Conservation (phyloP, 2,888 invertebrate species). For the Ernsta delagoae region DNA sequence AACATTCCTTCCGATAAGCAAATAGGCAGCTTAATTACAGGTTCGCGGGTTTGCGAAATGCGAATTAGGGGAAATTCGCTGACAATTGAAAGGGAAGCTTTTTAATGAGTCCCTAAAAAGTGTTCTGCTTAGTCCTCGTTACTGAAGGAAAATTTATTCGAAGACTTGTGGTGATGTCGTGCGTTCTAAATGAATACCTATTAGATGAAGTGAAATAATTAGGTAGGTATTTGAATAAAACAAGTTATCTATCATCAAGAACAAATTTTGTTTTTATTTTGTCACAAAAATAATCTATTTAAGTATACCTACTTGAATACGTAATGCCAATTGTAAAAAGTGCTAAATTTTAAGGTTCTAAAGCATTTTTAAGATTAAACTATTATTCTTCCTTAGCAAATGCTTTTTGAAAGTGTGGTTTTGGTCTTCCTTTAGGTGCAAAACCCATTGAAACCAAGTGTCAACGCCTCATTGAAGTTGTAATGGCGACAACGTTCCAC, state of each 20-base stretch:
- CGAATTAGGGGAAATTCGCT: slow-evolving; percentile 16
- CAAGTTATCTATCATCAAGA: background rate
- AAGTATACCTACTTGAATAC: too few relatives aligned
- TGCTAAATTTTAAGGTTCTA: too few relatives aligned
- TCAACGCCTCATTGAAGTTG: slow-evolving; percentile 27
- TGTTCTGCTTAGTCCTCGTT: background rate
- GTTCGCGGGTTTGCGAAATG: slow-evolving; percentile 2
- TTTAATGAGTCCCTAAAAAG: slow-evolving; percentile 4
- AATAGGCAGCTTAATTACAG: slow-evolving; percentile 22
- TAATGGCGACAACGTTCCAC: slow-evolving; percentile 29
- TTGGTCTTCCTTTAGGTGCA: background rate
- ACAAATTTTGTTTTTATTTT: background rate
- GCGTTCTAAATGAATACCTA: background rate
- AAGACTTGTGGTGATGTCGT: background rate
- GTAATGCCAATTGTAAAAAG: too few relatives aligned
- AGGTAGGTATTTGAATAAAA: background rate
- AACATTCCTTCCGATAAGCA: slow-evolving; percentile 18
- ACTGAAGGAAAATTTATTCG: background rate
- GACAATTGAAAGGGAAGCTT: slow-evolving; percentile 12
- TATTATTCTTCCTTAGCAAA: background rate
- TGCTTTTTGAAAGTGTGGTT: background rate
- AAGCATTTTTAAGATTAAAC: background rate
- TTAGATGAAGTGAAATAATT: too few relatives aligned
- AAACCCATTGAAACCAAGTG: slow-evolving; percentile 24
- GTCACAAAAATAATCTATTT: too few relatives aligned